These are phyloP conservation scores for Spisula solida DNA, from an alignment of 2,888 invertebrate species.

Conservation along the genomic window DNA sequence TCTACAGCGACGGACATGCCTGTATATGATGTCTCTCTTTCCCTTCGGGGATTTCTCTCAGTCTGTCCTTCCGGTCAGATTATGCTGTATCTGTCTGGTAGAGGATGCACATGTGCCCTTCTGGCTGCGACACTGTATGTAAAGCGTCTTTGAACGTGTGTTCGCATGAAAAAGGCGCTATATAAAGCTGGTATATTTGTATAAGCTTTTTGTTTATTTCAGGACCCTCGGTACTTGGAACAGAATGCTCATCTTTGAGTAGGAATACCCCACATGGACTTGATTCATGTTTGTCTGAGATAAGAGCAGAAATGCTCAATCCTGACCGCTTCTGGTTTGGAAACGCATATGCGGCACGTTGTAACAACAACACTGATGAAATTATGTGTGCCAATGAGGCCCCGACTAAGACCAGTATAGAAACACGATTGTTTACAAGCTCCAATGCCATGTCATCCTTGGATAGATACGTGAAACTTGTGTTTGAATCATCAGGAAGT, in stretches of 20 bases:
- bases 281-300: constrained; percentile 39
- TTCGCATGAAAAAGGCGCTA: too few relatives aligned
- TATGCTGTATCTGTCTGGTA: too few relatives aligned
- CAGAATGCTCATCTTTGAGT: neutral
- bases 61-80: too few relatives aligned
- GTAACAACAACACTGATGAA: constrained; percentile 24
- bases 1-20: too few relatives aligned
- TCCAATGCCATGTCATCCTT: neutral
- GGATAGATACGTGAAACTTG: constrained; percentile 40
- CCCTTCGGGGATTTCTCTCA: too few relatives aligned
- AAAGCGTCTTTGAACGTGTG: too few relatives aligned
- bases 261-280: constrained; percentile 41
- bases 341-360: constrained; percentile 20
- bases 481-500: constrained; percentile 45
- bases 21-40: too few relatives aligned
- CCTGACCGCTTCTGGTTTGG: constrained; percentile 61
- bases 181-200: too few relatives aligned
- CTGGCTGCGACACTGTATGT: too few relatives aligned
- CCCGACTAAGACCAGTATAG: constrained; percentile 34
- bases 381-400: constrained; percentile 37
- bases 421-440: constrained; percentile 41
- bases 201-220: neutral
- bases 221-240: neutral
- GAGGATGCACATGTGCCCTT: too few relatives aligned
- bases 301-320: constrained; percentile 19